These are phyloP conservation scores for Halichoeres trimaculatus DNA, from an alignment of 2,113 vertebrate species.

Conservation along the genomic window DNA sequence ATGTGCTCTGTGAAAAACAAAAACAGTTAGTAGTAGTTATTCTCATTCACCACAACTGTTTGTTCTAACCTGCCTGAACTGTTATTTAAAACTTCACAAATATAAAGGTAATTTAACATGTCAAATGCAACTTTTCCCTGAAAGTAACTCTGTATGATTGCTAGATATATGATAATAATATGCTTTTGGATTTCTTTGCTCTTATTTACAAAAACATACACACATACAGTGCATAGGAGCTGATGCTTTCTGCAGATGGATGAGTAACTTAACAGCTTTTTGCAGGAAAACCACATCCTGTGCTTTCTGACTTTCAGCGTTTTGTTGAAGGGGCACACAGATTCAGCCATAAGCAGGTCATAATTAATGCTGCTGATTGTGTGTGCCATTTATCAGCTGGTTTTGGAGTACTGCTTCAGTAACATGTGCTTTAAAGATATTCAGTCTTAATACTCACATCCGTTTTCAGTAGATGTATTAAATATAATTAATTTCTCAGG, in stretches of 20 bases:
- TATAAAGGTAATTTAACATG: too few species aligned
- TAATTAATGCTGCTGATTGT: not conserved
- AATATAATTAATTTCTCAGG: too few species aligned
- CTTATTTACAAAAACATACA: not conserved
- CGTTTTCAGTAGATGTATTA: too few species aligned
- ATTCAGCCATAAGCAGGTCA: not conserved
- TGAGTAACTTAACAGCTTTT: not conserved
- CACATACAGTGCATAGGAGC: not conserved
- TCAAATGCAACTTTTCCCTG: too few species aligned
- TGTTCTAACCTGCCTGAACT: not conserved
- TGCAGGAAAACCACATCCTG: not conserved
- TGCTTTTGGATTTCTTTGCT: not conserved
- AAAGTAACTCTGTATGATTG: too few species aligned
- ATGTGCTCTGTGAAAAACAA: not conserved
- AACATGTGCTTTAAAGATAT: too few species aligned
- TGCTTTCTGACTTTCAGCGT: not conserved
- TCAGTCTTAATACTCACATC: not conserved
- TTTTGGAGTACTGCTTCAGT: too few species aligned
- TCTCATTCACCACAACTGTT: not conserved
- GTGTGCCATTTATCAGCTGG: too few species aligned
- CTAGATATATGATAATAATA: not conserved
- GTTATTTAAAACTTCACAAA: slow-evolving; percentile 7
- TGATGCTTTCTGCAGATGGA: not conserved
- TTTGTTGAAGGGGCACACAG: not conserved
- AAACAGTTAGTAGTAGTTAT: not conserved